phyloP scores from a whole-genome alignment of 2,888 invertebrate species.

The Pyralis farinalis region DNA sequence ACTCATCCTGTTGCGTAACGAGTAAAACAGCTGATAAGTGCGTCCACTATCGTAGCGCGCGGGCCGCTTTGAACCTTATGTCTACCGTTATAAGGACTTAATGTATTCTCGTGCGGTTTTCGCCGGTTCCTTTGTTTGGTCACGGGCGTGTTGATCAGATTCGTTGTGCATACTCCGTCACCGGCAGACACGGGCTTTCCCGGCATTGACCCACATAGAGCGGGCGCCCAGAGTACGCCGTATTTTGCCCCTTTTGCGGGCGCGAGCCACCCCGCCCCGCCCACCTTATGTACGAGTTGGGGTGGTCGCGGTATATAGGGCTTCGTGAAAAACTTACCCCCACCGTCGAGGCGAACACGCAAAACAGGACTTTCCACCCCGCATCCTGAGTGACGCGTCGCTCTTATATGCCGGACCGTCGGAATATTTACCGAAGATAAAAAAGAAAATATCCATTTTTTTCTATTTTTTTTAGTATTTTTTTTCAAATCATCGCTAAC shows the following conservation, averaged over 20 bases:
- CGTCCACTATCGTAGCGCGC: constrained; percentile 10
- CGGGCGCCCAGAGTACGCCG: constrained; percentile 80
- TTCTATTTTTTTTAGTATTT: neutral
- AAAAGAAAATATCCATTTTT: constrained; percentile 3
- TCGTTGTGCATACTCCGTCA: constrained; percentile 81
- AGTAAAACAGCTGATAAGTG: constrained; percentile 15
- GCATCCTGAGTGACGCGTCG: constrained; percentile 56
- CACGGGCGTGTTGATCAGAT: constrained; percentile 77
- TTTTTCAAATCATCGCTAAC: too few species aligned
- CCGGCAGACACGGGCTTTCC: constrained; percentile 81
- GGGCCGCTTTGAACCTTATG: constrained; percentile 42
- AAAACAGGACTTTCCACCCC: constrained; percentile 78
- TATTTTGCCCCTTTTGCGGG: constrained; percentile 82
- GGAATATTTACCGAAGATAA: neutral
- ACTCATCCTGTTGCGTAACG: constrained; percentile 18
- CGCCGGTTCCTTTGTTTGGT: constrained; percentile 64
- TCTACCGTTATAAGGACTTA: constrained; percentile 35
- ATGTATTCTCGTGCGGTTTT: constrained; percentile 34
- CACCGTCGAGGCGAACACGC: constrained; percentile 72
- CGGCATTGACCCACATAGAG: constrained; percentile 82
- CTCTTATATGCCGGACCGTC: constrained; percentile 57
- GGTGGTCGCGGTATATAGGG: constrained; percentile 81
- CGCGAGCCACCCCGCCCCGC: constrained; percentile 76
- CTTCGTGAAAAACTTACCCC: constrained; percentile 81
- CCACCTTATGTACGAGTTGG: constrained; percentile 79